Percentiles rank a stretch among this genome's conserved stretches.
Evolutionary conservation across 1,140 invertebrate genomes (phyloP).

Genomic region (Drosophila seguyi): DNA sequence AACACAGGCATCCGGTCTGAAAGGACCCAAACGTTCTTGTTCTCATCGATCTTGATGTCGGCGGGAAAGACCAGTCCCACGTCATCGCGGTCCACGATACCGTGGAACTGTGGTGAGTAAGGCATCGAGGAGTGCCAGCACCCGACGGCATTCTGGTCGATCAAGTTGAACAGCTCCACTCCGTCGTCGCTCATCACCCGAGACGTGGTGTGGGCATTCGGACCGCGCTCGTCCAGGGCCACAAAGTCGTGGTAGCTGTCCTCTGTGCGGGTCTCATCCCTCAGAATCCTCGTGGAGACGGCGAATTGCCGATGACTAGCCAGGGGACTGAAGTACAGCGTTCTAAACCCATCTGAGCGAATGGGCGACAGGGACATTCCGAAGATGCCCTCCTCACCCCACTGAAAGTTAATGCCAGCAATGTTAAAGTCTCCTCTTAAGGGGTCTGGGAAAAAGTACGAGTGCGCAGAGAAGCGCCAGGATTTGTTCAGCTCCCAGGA

Average conservation of each 20-base stretch:
- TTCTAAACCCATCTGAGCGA: slow-evolving; percentile 88
- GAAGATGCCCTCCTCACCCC: slow-evolving; percentile 92
- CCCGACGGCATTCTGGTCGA: slow-evolving; percentile 92
- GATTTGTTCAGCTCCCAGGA: slow-evolving; percentile 91
- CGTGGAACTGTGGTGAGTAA: slow-evolving; percentile 89
- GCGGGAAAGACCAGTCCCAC: slow-evolving; percentile 91
- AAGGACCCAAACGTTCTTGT: slow-evolving; percentile 90
- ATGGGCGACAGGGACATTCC: slow-evolving; percentile 90
- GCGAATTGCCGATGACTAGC: slow-evolving; percentile 91
- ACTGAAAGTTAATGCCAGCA: slow-evolving; percentile 92
- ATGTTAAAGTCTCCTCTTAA: slow-evolving; percentile 91
- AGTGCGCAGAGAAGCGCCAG: slow-evolving; percentile 90
- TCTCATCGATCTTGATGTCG: slow-evolving; percentile 90
- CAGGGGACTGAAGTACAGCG: slow-evolving; percentile 91
- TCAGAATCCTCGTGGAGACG: slow-evolving; percentile 90
- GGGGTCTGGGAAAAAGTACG: slow-evolving; percentile 92
- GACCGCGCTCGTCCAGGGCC: slow-evolving; percentile 88
- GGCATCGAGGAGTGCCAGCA: slow-evolving; percentile 91
- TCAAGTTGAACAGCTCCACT: slow-evolving; percentile 90
- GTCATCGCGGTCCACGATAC: slow-evolving; percentile 90
- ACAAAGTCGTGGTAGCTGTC: slow-evolving; percentile 91
- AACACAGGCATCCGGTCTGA: slow-evolving; percentile 93
- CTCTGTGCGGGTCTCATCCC: slow-evolving; percentile 88
- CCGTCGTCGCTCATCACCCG: slow-evolving; percentile 90
- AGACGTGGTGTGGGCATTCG: slow-evolving; percentile 89